phyloP scores from a whole-genome alignment of 2,888 invertebrate genomes.

The Cosmia trapezina region DNA sequence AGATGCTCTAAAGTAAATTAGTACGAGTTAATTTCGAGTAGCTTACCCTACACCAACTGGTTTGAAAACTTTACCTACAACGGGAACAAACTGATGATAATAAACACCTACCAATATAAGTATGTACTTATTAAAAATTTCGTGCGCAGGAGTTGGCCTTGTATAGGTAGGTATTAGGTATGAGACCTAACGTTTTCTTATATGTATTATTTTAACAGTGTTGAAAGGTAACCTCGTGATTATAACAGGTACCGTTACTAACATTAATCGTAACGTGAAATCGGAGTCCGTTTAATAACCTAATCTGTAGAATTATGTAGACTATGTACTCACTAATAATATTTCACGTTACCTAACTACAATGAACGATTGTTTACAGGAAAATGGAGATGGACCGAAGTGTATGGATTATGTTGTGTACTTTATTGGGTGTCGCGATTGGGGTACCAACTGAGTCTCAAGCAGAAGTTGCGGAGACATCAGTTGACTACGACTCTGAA shows the following conservation, averaged over 20 bases:
- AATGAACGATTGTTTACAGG: constrained; percentile 46
- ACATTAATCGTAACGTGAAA: too few relatives aligned
- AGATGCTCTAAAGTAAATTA: background rate
- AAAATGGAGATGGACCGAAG: constrained; percentile 51
- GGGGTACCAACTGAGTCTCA: constrained; percentile 2
- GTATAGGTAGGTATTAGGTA: background rate
- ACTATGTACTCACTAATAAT: background rate
- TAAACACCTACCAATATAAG: background rate
- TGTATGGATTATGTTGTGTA: constrained; percentile 25
- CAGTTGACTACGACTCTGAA: constrained; percentile 60
- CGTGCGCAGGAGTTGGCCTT: too few relatives aligned
- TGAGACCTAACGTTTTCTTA: background rate
- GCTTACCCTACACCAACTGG: background rate
- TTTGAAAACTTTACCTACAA: background rate
- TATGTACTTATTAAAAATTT: constrained; percentile 4
- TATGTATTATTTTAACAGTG: background rate
- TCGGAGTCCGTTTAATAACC: background rate
- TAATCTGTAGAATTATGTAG: background rate
- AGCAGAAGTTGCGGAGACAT: background rate
- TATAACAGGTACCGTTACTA: constrained; percentile 8
- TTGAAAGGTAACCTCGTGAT: background rate
- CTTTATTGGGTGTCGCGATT: constrained; percentile 14
- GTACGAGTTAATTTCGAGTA: background rate
- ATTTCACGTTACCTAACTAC: background rate
- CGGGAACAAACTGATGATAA: background rate